phyloP scores from a whole-genome alignment of 2,888 invertebrate genomes.

The Apodemia mormo region DNA sequence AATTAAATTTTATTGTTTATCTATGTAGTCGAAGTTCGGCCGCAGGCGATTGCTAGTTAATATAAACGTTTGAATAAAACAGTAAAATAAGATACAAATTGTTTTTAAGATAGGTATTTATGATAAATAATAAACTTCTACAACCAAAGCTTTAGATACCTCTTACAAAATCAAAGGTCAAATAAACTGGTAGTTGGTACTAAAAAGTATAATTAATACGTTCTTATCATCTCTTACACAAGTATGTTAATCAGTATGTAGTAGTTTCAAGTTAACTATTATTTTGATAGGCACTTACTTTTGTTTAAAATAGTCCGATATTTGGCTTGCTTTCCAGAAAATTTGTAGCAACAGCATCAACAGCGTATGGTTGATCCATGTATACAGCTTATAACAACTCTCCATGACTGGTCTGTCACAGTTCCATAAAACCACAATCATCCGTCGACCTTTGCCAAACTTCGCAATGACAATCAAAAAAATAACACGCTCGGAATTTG shows the following conservation, averaged over 20 bases:
- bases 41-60: too few relatives aligned
- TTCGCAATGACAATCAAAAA: slow-evolving; percentile 35
- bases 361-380: slow-evolving; percentile 73
- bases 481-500: slow-evolving; percentile 35
- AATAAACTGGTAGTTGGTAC: too few relatives aligned
- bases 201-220: too few relatives aligned
- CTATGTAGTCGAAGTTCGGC: too few relatives aligned
- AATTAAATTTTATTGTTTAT: too few relatives aligned
- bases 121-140: too few relatives aligned
- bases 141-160: too few relatives aligned
- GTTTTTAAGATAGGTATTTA: too few relatives aligned
- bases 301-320: slow-evolving; percentile 71
- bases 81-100: too few relatives aligned
- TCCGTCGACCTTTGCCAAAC: slow-evolving; percentile 62
- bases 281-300: slow-evolving; percentile 56
- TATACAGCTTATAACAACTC: slow-evolving; percentile 71
- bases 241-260: background rate
- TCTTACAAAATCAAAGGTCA: too few relatives aligned
- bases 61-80: too few relatives aligned
- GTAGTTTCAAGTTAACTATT: background rate
- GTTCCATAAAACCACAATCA: slow-evolving; percentile 73
- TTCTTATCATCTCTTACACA: background rate
- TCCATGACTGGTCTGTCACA: slow-evolving; percentile 68
- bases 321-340: slow-evolving; percentile 77
- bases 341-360: slow-evolving; percentile 75